These are phyloP conservation scores for Acleris emargana DNA, from an alignment of 2,888 invertebrate species.

Conservation along the genomic window DNA sequence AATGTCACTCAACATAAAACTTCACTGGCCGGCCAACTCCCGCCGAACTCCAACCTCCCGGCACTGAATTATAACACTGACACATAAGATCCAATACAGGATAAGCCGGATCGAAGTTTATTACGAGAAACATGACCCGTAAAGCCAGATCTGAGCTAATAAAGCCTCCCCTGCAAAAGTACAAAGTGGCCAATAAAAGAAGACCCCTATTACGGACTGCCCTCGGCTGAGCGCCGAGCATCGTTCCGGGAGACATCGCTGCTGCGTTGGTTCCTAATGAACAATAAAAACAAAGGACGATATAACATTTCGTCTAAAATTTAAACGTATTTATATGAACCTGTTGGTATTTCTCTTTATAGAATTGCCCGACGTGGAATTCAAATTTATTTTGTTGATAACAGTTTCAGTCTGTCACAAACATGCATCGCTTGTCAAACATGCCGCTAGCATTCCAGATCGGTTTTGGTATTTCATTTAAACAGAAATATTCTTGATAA, in stretches of 20 bases:
- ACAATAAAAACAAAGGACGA: constrained; percentile 57
- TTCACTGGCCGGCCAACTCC: too few species aligned
- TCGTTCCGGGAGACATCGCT: constrained; percentile 39
- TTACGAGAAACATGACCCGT: constrained; percentile 67
- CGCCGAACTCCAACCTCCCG: not conserved
- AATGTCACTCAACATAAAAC: too few species aligned
- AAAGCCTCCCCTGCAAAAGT: constrained; percentile 65
- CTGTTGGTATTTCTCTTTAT: not conserved
- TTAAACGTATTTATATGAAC: constrained; percentile 1
- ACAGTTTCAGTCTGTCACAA: not conserved
- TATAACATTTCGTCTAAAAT: not conserved
- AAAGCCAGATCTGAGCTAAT: constrained; percentile 69
- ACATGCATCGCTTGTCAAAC: not conserved
- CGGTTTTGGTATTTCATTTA: too few species aligned
- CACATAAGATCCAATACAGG: constrained; percentile 28
- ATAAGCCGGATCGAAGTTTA: constrained; percentile 49
- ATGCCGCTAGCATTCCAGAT: not conserved
- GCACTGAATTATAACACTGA: constrained; percentile 31
- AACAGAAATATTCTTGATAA: too few species aligned
- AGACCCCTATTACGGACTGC: constrained; percentile 55
- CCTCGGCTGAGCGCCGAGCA: constrained; percentile 40
- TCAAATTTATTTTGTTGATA: not conserved
- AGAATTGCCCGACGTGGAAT: not conserved
- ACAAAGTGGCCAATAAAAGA: constrained; percentile 55
- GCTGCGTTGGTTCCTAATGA: constrained; percentile 54